phyloP scores from a whole-genome alignment of 2,888 invertebrate genomes.

The Drosophila koepferae region DNA sequence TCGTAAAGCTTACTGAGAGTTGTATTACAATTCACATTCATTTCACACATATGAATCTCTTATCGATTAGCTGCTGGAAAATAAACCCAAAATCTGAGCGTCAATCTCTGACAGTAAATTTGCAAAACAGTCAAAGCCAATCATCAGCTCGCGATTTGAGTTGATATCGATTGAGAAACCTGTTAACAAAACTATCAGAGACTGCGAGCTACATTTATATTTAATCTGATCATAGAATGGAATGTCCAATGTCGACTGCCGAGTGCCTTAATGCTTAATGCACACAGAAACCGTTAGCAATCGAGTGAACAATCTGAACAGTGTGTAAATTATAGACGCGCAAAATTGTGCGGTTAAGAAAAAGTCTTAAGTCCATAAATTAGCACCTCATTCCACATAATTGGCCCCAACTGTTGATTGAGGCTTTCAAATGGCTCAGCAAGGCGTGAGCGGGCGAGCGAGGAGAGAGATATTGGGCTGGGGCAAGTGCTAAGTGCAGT shows the following conservation, averaged over 20 bases:
- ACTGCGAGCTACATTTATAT: constrained; percentile 29
- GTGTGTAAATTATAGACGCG: constrained; percentile 70
- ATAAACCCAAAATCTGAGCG: neutral
- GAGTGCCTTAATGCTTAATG: constrained; percentile 47
- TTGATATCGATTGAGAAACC: constrained; percentile 23
- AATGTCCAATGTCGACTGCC: constrained; percentile 17
- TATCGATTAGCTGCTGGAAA: constrained; percentile 2
- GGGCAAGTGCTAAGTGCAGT: constrained; percentile 73
- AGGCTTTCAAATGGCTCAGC: constrained; percentile 69
- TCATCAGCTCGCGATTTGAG: constrained; percentile 1
- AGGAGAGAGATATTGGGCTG: neutral
- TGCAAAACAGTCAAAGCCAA: neutral
- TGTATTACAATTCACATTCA: neutral
- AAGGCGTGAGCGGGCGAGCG: constrained; percentile 11
- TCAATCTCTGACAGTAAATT: constrained; percentile 11
- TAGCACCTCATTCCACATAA: constrained; percentile 81
- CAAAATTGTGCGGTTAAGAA: constrained; percentile 59
- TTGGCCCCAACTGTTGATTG: constrained; percentile 70
- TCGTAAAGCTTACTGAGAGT: too few species aligned
- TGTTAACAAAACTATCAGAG: constrained; percentile 27
- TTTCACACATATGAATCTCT: too few species aligned
- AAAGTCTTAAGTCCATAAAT: constrained; percentile 79
- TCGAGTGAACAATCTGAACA: constrained; percentile 50
- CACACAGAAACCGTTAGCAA: constrained; percentile 68
- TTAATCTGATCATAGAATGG: constrained; percentile 37